Conservation (phyloP, 1,140 invertebrate genomes). For the Trichogramma pretiosum region DNA sequence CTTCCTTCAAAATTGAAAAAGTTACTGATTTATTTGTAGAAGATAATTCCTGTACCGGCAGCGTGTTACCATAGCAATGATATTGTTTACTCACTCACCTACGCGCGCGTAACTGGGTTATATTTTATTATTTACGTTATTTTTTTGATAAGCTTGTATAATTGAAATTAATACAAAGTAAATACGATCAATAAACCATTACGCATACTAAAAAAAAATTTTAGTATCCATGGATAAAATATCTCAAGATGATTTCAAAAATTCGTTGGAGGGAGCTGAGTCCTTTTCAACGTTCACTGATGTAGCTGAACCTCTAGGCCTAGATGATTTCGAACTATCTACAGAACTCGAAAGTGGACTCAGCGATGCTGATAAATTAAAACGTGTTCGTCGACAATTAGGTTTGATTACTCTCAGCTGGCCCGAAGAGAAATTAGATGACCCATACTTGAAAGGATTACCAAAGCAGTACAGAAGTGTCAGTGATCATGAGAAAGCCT, state of each 20-base stretch:
- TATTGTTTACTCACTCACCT: too few species aligned
- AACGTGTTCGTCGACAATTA: conserved; percentile 40
- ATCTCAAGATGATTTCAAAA: background rate
- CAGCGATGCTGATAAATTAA: conserved; percentile 37
- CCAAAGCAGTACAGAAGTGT: conserved; percentile 65
- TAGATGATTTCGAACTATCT: background rate
- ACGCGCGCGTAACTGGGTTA: too few species aligned
- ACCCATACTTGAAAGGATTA: conserved; percentile 49
- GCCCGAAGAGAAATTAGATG: conserved; percentile 42
- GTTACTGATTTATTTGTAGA: too few species aligned
- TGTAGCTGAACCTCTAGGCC: background rate
- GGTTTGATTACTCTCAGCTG: conserved; percentile 47
- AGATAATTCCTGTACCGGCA: too few species aligned
- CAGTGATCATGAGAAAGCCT: conserved; percentile 65
- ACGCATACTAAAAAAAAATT: background rate
- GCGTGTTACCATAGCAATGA: too few species aligned
- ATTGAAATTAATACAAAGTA: too few species aligned
- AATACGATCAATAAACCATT: too few species aligned
- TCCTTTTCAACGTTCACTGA: background rate
- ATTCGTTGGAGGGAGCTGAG: conserved; percentile 3
- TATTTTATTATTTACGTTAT: too few species aligned
- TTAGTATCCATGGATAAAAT: background rate
- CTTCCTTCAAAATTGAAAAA: too few species aligned
- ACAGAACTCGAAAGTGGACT: background rate
- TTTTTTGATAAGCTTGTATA: too few species aligned